Evolutionary conservation across 2,888 invertebrate species (phyloP).

Genomic region (Acrobasis consociella): DNA sequence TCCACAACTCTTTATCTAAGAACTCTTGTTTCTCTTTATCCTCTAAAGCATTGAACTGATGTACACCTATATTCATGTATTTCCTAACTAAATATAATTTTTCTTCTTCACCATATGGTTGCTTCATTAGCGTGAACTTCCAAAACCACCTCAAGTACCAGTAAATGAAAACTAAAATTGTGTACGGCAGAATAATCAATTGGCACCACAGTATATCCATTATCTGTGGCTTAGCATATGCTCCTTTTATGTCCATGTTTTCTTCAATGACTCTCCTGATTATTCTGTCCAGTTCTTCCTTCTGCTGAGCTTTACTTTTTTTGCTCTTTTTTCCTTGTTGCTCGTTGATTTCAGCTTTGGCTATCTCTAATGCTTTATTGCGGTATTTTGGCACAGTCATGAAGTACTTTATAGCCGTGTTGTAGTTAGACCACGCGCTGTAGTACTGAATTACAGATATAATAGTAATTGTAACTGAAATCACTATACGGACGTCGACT

Average conservation of each 20-base stretch:
- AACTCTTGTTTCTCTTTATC: conserved; percentile 89
- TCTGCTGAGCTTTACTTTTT: conserved; percentile 84
- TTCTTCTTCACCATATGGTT: conserved; percentile 91
- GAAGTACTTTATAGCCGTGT: conserved; percentile 93
- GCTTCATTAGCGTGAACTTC: conserved; percentile 88
- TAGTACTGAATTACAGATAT: conserved; percentile 94
- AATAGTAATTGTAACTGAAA: conserved; percentile 91
- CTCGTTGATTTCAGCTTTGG: conserved; percentile 82
- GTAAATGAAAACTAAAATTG: conserved; percentile 85
- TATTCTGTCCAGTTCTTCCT: conserved; percentile 90
- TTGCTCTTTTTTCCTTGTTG: conserved; percentile 79
- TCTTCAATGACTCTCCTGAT: conserved; percentile 93
- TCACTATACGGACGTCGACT: conserved; percentile 94
- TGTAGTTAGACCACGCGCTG: conserved; percentile 89
- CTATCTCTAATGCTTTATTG: conserved; percentile 88
- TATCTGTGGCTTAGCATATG: conserved; percentile 92
- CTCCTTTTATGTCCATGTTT: conserved; percentile 97
- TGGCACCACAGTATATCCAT: conserved; percentile 93
- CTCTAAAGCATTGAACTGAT: conserved; percentile 88
- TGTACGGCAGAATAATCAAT: conserved; percentile 90
- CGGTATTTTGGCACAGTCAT: conserved; percentile 94
- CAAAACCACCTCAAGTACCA: conserved; percentile 93
- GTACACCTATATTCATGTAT: conserved; percentile 87
- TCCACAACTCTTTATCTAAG: conserved; percentile 90
- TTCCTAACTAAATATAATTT: conserved; percentile 93